Evolutionary conservation across 2,113 vertebrate species (phyloP).

Genomic region (Lycocorax pyrrhopterus): DNA sequence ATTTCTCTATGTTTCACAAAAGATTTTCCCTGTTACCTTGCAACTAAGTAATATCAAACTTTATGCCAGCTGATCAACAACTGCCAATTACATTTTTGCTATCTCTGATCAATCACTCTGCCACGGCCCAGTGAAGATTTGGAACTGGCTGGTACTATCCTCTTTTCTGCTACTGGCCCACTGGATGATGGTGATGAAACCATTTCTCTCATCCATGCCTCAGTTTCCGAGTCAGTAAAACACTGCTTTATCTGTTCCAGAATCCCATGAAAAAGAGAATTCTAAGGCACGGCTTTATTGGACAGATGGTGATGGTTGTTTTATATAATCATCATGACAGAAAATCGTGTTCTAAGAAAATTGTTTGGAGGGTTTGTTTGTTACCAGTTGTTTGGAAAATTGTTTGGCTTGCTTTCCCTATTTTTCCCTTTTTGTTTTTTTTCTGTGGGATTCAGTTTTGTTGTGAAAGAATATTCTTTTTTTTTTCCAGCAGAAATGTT

Average conservation of each 20-base stretch:
- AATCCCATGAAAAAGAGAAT: not conserved
- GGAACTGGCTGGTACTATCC: not conserved
- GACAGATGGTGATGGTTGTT: not conserved
- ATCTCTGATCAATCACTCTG: not conserved
- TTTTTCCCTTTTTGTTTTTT: not conserved
- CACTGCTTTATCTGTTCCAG: not conserved
- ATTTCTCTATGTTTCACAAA: not conserved
- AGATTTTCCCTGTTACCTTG: not conserved
- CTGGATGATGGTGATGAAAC: not conserved
- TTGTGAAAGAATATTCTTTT: not conserved
- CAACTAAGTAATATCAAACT: not conserved
- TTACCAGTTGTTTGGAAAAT: not conserved
- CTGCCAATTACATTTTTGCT: not conserved
- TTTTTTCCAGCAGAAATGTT: not conserved
- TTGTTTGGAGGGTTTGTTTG: not conserved
- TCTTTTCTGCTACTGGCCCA: not conserved
- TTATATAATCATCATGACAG: not conserved
- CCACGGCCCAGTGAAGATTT: not conserved
- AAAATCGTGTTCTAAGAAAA: not conserved
- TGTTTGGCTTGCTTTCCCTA: not conserved
- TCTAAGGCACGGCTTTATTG: not conserved
- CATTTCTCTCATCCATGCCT: not conserved
- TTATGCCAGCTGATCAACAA: not conserved
- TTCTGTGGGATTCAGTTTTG: not conserved
- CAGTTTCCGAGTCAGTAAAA: not conserved